Evolutionary conservation across 2,888 invertebrate species (phyloP).

Genomic region (Athalia circularis): DNA sequence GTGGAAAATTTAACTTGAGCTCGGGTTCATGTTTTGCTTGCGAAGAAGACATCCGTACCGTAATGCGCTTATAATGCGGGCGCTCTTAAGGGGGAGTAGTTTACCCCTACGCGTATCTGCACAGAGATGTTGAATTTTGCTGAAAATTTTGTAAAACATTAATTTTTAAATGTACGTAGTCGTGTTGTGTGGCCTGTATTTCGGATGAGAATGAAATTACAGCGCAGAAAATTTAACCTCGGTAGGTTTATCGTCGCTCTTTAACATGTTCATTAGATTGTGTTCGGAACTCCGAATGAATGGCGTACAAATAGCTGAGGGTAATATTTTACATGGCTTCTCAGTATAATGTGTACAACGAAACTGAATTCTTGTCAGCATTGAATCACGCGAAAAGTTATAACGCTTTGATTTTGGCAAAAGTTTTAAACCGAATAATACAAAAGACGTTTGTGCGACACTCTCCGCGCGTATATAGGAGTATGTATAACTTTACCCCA

Average conservation of each 20-base stretch:
- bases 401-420: constrained; percentile 15
- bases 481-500: neutral
- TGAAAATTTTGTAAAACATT: no score
- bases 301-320: constrained; percentile 19
- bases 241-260: neutral
- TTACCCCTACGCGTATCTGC: no score
- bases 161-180: no score
- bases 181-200: no score
- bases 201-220: no score
- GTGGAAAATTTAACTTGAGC: constrained; percentile 17
- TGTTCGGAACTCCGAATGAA: constrained; percentile 17
- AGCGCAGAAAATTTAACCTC: neutral
- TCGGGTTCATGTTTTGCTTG: constrained; percentile 6
- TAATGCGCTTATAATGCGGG: neutral
- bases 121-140: no score
- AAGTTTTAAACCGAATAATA: constrained; percentile 20
- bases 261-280: constrained; percentile 6
- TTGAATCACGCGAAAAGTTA: constrained; percentile 32
- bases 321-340: constrained; percentile 27
- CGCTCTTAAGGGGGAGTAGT: neutral
- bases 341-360: neutral
- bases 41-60: constrained; percentile 6
- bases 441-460: constrained; percentile 31
- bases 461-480: neutral
- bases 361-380: neutral